Evolutionary conservation across 2,888 invertebrate genomes (phyloP).

Genomic region (Ecdyonurus torrentis): DNA sequence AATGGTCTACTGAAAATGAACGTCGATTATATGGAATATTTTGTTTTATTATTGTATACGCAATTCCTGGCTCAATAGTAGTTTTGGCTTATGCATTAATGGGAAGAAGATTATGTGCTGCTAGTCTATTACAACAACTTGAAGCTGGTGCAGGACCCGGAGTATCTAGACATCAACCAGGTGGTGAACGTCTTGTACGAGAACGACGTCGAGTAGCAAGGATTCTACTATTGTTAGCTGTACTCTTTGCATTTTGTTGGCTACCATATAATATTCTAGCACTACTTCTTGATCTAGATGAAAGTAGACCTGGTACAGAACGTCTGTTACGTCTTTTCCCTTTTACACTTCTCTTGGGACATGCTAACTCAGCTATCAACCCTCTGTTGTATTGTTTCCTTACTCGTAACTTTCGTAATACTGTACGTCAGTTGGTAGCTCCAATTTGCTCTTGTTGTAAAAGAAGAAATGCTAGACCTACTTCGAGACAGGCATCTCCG

Average conservation of each 20-base stretch:
- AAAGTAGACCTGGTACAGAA: slow-evolving; percentile 16
- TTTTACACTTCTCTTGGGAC: slow-evolving; percentile 52
- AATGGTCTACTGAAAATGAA: slow-evolving; percentile 37
- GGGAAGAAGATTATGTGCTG: slow-evolving; percentile 50
- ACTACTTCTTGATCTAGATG: slow-evolving; percentile 42
- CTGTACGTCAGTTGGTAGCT: background rate
- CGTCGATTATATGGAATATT: slow-evolving; percentile 45
- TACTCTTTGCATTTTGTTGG: slow-evolving; percentile 63
- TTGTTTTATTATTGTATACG: slow-evolving; percentile 58
- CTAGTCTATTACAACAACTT: slow-evolving; percentile 1
- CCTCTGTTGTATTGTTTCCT: slow-evolving; percentile 60
- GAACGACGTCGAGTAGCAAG: slow-evolving; percentile 57
- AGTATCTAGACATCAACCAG: slow-evolving; percentile 11
- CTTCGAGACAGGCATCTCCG: background rate
- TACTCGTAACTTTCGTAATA: slow-evolving; percentile 43
- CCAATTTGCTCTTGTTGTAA: background rate
- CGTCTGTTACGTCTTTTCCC: slow-evolving; percentile 23
- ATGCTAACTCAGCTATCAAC: slow-evolving; percentile 60
- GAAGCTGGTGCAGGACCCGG: background rate
- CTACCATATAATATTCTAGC: slow-evolving; percentile 55
- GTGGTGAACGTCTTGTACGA: slow-evolving; percentile 34
- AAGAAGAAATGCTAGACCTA: background rate
- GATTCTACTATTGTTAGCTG: slow-evolving; percentile 52
- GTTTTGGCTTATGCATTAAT: slow-evolving; percentile 40
- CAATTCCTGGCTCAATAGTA: slow-evolving; percentile 43